phyloP scores from a whole-genome alignment of 2,113 vertebrate genomes.

The Trochalopteron elliotii region DNA sequence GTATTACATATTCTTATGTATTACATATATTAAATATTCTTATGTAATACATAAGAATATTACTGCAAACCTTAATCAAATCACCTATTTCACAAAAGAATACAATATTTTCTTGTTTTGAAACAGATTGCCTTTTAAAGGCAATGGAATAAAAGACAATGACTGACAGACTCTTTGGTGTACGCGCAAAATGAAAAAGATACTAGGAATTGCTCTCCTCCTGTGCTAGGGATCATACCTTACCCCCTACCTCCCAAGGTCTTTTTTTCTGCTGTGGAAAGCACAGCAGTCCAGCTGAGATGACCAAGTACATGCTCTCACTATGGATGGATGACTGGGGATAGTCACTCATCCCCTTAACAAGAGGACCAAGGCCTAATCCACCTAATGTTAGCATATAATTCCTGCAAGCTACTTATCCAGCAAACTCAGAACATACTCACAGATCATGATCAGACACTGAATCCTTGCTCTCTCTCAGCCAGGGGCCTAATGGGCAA shows the following conservation, averaged over 20 bases:
- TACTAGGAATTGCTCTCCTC: neutral
- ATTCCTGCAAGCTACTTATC: neutral
- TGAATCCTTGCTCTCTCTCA: neutral
- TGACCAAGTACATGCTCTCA: neutral
- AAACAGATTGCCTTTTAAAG: neutral
- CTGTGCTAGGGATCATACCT: neutral
- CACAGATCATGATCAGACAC: neutral
- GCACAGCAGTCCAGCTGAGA: neutral
- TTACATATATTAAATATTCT: neutral
- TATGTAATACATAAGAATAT: too few relatives aligned
- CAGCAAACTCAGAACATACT: neutral
- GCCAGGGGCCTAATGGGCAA: neutral
- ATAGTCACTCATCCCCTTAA: neutral
- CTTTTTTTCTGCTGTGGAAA: neutral
- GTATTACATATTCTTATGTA: neutral
- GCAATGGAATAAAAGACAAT: neutral
- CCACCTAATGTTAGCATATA: neutral
- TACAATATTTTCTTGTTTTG: neutral
- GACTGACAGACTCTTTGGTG: neutral
- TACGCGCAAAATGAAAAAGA: neutral
- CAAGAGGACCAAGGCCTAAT: neutral
- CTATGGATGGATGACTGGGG: neutral
- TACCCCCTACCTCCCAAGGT: accelerated
- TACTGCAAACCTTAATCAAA: neutral
- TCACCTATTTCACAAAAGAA: neutral